These are phyloP conservation scores for Eupeodes latifasciatus DNA, from an alignment of 2,888 invertebrate genomes.

Conservation along the genomic window DNA sequence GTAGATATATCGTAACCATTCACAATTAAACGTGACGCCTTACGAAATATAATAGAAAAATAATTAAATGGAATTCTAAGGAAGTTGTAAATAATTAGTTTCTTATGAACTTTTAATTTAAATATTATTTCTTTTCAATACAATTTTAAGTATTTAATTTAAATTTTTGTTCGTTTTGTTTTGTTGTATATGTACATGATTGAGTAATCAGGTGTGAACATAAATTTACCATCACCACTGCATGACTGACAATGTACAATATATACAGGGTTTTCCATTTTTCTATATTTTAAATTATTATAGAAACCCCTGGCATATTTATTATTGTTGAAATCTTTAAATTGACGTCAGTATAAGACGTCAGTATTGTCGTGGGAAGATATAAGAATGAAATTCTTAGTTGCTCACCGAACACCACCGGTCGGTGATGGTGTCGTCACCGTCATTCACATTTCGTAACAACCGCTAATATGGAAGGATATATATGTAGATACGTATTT, in stretches of 20 bases:
- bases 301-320: not conserved
- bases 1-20: no score
- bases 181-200: not conserved
- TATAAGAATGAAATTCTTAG: not conserved
- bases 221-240: not conserved
- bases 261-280: not conserved
- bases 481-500: no score
- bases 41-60: not conserved
- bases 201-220: conserved; percentile 25
- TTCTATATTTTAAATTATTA: not conserved
- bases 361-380: not conserved
- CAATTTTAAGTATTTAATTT: not conserved
- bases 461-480: conserved; percentile 1
- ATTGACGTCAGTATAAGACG: conserved; percentile 25
- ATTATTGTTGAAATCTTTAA: not conserved
- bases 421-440: not conserved
- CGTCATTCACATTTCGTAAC: conserved; percentile 7
- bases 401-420: not conserved
- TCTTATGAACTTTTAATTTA: not conserved
- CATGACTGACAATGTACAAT: not conserved
- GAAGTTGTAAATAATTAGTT: not conserved
- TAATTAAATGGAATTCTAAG: not conserved
- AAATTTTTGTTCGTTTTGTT: not conserved
- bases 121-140: not conserved
- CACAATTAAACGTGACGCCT: conserved; percentile 4